Conservation (phyloP, 2,113 vertebrate genomes). For the Tonatia bakeri region DNA sequence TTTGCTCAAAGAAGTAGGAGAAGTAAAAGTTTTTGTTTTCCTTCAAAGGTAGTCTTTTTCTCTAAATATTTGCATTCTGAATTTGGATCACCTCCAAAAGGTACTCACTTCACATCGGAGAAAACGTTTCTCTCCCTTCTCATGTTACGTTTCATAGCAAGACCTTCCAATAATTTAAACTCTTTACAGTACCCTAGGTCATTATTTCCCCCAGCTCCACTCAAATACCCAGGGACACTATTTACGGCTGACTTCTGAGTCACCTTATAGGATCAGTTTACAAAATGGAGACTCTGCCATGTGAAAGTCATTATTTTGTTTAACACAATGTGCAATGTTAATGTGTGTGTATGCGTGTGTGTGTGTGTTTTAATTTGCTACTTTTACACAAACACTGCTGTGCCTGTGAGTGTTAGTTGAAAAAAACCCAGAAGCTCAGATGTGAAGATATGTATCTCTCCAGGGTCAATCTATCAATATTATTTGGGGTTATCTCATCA, state of each 20-base stretch:
- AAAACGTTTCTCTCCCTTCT: conserved; percentile 62
- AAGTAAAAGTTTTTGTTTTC: conserved; percentile 69
- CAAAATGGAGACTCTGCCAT: conserved; percentile 77
- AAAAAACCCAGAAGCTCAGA: conserved; percentile 60
- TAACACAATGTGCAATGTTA: conserved; percentile 55
- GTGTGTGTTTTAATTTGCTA: conserved; percentile 18
- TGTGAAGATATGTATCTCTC: conserved; percentile 51
- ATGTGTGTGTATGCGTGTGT: neutral
- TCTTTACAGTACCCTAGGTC: conserved; percentile 79
- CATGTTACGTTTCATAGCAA: conserved; percentile 77
- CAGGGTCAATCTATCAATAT: conserved; percentile 58
- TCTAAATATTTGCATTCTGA: conserved; percentile 80
- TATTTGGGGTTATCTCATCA: conserved; percentile 5
- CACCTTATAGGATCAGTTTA: conserved; percentile 80
- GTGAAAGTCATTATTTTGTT: conserved; percentile 77
- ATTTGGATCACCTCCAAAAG: conserved; percentile 73
- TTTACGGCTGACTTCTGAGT: conserved; percentile 79
- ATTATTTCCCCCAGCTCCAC: conserved; percentile 76
- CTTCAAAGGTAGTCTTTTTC: conserved; percentile 67
- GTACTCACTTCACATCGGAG: conserved; percentile 61
- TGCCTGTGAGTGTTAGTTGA: conserved; percentile 53
- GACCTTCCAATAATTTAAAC: conserved; percentile 80
- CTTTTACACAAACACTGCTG: conserved; percentile 61
- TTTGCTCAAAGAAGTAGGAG: conserved; percentile 70
- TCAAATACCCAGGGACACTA: conserved; percentile 76